phyloP scores from a whole-genome alignment of 2,113 vertebrate genomes.

The Atherinomorus stipes region DNA sequence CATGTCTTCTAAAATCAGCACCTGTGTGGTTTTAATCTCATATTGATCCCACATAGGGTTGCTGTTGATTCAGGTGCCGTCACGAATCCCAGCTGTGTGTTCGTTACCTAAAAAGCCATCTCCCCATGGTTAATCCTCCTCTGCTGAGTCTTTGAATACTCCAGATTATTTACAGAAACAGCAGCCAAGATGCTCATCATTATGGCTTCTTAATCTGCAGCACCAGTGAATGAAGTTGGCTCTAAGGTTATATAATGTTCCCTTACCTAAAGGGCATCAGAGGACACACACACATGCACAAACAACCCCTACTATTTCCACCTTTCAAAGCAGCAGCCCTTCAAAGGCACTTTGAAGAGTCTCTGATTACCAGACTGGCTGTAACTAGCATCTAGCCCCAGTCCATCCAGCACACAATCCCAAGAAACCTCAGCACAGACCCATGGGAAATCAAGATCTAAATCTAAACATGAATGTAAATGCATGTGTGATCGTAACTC shows the following conservation, averaged over 20 bases:
- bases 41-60: not conserved
- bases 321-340: slow-evolving; percentile 56
- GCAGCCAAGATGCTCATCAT: slow-evolving; percentile 8
- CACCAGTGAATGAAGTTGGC: slow-evolving; percentile 10
- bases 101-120: not conserved
- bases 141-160: slow-evolving; percentile 2
- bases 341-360: slow-evolving; percentile 59
- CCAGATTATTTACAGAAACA: slow-evolving; percentile 5
- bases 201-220: slow-evolving; percentile 17
- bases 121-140: not conserved
- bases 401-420: not conserved
- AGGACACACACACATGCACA: slow-evolving; percentile 30
- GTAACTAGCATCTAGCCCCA: slow-evolving; percentile 24
- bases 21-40: slow-evolving; percentile 20
- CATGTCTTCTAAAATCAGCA: not conserved
- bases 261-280: slow-evolving; percentile 40
- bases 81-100: not conserved
- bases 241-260: slow-evolving; percentile 12
- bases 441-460: not conserved
- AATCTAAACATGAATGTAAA: not conserved
- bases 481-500: not conserved
- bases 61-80: slow-evolving; percentile 7
- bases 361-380: slow-evolving; percentile 46
- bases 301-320: slow-evolving; percentile 39
- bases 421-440: not conserved